Evolutionary conservation across 1,140 invertebrate species (phyloP), one percentile per base, ranked within the genome.

Genomic region (Eriocheir sinensis): DNA sequence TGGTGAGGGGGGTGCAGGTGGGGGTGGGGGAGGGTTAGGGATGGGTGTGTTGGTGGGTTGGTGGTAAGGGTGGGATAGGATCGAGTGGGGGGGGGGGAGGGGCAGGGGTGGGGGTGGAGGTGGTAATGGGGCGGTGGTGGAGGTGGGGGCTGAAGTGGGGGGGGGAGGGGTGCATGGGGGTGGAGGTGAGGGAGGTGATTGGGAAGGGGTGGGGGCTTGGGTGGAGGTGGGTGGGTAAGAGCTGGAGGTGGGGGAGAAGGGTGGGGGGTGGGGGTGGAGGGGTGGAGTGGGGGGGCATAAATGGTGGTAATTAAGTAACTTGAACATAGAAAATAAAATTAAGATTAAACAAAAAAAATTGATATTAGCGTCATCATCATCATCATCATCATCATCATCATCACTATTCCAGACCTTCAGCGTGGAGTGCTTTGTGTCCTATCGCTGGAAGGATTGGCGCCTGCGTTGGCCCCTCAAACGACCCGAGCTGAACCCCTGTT

Each of bases 371-470:
- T n/a, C n/a, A n/a, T n/a, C n/a, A n/a, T n/a, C n/a, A n/a, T n/a
- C n/a, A n/a, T n/a, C n/a, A n/a, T n/a, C n/a, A n/a, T n/a, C n/a
- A n/a, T n/a, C n/a, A n/a, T n/a, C n/a, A n/a, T n/a, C 4, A 0
- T 41, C 34, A 15, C 6, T 53, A 17, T 53, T 86, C 4, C 80
- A 95, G 95, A 96, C 94, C 0, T 95, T 96, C 90, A 96, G 94
- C 83, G 95, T 95, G 15, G 95, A 95, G 34, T 93, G 92, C 0
- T 95, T 95, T 60, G 92, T 96, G 15, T 94, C 95, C 0, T 96
- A 95, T 85, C 88, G 94, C 12, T 95, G 95, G 95, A 96, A 96
- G 92, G 95, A 95, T 83, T 96, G 95, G 95, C 80, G 94, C 27
- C 89, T 96, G 21, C 92, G 92, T 17, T 95, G 94, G 95, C 91